Evolutionary conservation across 2,113 vertebrate species (phyloP), one percentile per base, ranked within the genome.

Genomic region (Penelope pileata): DNA sequence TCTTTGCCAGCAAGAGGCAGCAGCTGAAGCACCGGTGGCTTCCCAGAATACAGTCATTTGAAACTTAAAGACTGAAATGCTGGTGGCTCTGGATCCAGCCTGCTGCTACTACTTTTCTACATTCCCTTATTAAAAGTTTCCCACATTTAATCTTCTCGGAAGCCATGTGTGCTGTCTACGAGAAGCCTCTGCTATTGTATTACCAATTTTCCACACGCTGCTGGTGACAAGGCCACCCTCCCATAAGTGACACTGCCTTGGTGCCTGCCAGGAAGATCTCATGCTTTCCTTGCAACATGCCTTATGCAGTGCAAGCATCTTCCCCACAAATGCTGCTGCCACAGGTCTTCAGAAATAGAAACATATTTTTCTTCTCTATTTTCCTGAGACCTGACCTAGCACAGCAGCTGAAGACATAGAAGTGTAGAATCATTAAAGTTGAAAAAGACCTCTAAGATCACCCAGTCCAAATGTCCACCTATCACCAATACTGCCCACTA

Each of bases 301-400:
- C 6, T 9, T 58, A 64, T 15, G 38, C 29, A 32, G 22, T 1
- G 17, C 23, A n/a, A 53, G 10, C n/a, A 12, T n/a, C 64, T 59
- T 81, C n/a, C 19, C 23, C 34, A 10, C 8, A 29, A 54, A 23
- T 45, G 2, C n/a, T 69, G 18, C 63, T n/a, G 17, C 48, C 59
- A 36, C 2, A 7, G 8, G 23, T 45, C 77, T 66, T 51, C 34
- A 48, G 21, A 15, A 69, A 48, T 2, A 59, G 34, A 72, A 76
- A 17, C 2, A 0, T 17, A 51, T 6, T 6, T 19, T 59, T 29
- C 19, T 29, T 54, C 63, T 51, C 7, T 1, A 1, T 73, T 62
- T 86, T 69, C 21, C n/a, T 36, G 40, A 67, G n/a, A 26, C n/a
- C 45, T 59, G 22, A 53, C 42, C 24, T 19, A 45, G 6, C 8